Base-by-base conservation (phyloP, 1,140 invertebrate genomes). In the Diploscapter pachys region DNA sequence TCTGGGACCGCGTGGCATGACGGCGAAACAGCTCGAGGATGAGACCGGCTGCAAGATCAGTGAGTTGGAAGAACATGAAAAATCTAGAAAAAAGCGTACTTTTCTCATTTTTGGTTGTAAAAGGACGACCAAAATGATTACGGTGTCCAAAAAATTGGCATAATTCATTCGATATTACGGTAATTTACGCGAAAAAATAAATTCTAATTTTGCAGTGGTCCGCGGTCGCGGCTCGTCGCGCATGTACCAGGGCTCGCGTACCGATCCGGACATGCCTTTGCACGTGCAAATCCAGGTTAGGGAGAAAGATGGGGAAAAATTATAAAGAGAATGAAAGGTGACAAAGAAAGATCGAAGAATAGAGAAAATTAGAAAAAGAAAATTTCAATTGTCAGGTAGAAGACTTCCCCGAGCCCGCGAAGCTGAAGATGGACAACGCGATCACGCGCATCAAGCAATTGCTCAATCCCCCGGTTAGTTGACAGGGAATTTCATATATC, bases 41-140 rank as follows among this genome's bases (percentile, higher is more conserved):
- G 96, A 98, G 90, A 99, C 96, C 81, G 95, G 96, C 82, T 99
- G 97, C 89, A 99, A 98, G 91, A 98, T 99, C 81, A 99, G 31
- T 31, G 31, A 31, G 31, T 31, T 99, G 96, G 95, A 99, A 76
- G 90, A 96, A 88, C 96, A 96, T 83, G 95, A 96, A 88, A 96
- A 96, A n/a, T 98, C 95, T 64, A 64, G 31, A 13, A 64, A 64
- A 48, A 8, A 5, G 63, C n/a, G n/a, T 64, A 31, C 2, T 55
- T 68, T 68, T 51, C 11, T 6, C 6, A 2, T 8, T 52, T 68
- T 5, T 52, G 53, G 2, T 8, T 68, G 48, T 9, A 52, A 48
- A 55, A 68, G 66, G 66, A 55, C 11, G 57, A 52, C 31, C 31
- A 31, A 31, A 31, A 31, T 31, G 1, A 31, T 31, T 31, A 31